Percentiles rank a stretch among this genome's conserved stretches.
phyloP scores from a whole-genome alignment of 2,888 invertebrate species.

The Chloroclystis v-ata region DNA sequence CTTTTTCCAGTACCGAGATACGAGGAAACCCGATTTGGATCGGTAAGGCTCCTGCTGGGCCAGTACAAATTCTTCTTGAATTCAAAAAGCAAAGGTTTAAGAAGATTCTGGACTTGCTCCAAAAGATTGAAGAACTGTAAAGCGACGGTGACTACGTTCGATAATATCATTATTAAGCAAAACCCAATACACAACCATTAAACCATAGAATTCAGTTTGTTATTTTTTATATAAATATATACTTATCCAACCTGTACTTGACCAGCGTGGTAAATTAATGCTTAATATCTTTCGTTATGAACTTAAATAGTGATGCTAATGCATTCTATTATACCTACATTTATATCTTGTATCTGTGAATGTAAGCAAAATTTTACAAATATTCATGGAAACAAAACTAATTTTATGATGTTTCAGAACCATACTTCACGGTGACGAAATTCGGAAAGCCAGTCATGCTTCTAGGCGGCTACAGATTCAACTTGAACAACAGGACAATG shows the following conservation, averaged over 20 bases:
- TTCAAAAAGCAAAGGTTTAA: conserved; percentile 36
- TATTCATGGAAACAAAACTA: too few species aligned
- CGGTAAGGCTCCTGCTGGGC: conserved; percentile 37
- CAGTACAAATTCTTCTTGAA: conserved; percentile 42
- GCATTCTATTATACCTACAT: too few species aligned
- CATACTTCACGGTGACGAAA: conserved; percentile 6
- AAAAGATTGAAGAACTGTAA: conserved; percentile 24
- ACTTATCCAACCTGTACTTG: too few species aligned
- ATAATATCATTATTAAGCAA: conserved; percentile 11
- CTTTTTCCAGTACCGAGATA: not conserved
- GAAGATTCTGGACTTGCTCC: conserved; percentile 46
- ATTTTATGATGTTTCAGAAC: too few species aligned
- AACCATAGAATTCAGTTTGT: not conserved
- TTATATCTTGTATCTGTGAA: too few species aligned
- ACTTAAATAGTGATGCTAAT: too few species aligned
- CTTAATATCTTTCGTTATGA: too few species aligned
- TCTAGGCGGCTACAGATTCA: conserved; percentile 7
- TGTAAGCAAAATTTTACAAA: too few species aligned
- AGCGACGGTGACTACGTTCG: conserved; percentile 20
- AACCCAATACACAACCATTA: conserved; percentile 23
- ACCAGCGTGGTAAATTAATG: too few species aligned
- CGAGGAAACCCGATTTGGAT: conserved; percentile 5
- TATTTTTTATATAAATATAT: too few species aligned
- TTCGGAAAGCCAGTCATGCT: conserved; percentile 13
- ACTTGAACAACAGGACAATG: conserved; percentile 9